These are phyloP conservation scores for Corythaeola cristata DNA, from an alignment of 2,113 vertebrate genomes.

Conservation along the genomic window DNA sequence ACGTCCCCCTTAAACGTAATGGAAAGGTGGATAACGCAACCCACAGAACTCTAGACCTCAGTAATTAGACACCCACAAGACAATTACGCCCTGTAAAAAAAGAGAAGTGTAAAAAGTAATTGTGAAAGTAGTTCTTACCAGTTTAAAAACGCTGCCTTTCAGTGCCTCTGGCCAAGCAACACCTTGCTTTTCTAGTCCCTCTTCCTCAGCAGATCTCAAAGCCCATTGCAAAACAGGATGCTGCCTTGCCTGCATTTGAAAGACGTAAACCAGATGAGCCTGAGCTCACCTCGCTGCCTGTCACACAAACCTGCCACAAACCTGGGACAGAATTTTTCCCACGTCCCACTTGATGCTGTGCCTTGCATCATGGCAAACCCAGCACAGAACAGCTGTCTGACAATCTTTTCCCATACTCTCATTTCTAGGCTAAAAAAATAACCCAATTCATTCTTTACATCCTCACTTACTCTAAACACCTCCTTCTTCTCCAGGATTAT, in stretches of 20 bases:
- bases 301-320: neutral
- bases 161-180: neutral
- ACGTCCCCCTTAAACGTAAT: neutral
- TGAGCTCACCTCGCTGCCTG: neutral
- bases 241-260: neutral
- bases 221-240: neutral
- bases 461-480: neutral
- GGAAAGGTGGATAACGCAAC: neutral
- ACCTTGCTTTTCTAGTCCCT: neutral
- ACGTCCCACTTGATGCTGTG: neutral
- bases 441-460: neutral
- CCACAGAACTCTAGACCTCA: neutral
- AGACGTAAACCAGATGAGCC: neutral
- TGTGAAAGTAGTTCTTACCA: neutral
- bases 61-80: constrained; percentile 47
- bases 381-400: neutral
- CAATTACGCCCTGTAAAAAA: neutral
- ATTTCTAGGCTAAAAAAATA: neutral
- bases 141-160: neutral
- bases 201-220: neutral
- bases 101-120: neutral
- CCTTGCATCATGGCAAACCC: neutral
- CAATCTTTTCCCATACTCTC: neutral
- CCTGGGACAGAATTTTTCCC: neutral
- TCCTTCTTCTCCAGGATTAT: neutral